Evolutionary conservation across 2,888 invertebrate genomes (phyloP).

Genomic region (Lepidocyrtoides sp.): DNA sequence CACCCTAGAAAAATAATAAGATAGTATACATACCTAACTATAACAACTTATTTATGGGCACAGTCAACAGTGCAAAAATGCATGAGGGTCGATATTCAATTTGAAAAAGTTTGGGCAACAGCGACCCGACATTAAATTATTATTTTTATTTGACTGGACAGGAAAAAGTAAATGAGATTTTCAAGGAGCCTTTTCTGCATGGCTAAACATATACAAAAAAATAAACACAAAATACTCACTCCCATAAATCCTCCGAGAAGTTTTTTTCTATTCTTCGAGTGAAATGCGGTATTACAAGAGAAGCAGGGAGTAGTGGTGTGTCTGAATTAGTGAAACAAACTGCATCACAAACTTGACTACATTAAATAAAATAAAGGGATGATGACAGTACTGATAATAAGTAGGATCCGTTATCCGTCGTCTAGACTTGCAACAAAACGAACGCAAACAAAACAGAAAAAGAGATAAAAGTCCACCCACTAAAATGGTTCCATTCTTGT

Average conservation of each 20-base stretch:
- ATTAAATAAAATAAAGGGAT: neutral
- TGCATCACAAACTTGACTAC: constrained; percentile 19
- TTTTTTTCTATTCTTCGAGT: neutral
- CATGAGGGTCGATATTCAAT: neutral
- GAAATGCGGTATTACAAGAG: neutral
- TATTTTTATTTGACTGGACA: neutral
- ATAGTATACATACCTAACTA: no score
- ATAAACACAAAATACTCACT: constrained; percentile 8
- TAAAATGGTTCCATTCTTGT: no score
- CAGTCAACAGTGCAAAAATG: no score
- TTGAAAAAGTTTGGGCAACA: neutral
- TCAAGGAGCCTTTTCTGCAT: neutral
- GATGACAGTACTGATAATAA: neutral
- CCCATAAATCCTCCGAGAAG: constrained; percentile 21
- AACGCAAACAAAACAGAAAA: no score
- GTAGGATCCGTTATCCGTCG: no score
- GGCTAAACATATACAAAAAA: neutral
- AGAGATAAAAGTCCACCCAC: no score
- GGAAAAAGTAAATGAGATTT: constrained; percentile 23
- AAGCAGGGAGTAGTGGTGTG: no score
- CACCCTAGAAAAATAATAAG: no score
- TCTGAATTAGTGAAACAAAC: no score
- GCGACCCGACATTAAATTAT: neutral
- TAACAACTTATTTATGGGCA: no score
- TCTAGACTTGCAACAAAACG: no score